A percentile compares a stretch with the other conserved stretches of the same genome.
Conservation (phyloP, 2,888 invertebrate species). For the Erpobdella octoculata region DNA sequence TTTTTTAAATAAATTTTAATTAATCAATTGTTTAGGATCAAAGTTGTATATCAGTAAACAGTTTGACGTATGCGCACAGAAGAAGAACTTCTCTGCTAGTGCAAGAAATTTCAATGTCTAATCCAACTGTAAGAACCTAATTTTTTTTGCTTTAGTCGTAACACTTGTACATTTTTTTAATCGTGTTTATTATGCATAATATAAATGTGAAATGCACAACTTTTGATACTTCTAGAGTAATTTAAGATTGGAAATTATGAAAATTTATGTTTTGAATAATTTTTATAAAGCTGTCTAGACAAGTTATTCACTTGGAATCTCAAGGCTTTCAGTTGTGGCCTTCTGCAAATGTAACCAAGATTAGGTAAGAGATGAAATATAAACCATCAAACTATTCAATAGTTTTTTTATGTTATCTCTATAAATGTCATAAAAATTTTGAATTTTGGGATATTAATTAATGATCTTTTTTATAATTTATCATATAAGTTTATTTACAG, state of each 20-base stretch:
- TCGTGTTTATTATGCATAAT: too few species aligned
- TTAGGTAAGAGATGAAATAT: not conserved
- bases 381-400: not conserved
- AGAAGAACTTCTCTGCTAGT: conserved; percentile 70
- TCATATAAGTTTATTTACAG: not conserved
- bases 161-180: too few species aligned
- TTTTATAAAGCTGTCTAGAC: too few species aligned
- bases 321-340: not conserved
- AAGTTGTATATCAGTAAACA: conserved; percentile 41
- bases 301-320: not conserved
- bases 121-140: conserved; percentile 59
- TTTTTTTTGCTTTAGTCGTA: too few species aligned
- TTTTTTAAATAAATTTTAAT: not conserved
- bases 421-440: not conserved
- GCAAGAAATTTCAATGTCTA: conserved; percentile 70
- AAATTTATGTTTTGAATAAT: too few species aligned
- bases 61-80: conserved; percentile 65
- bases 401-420: not conserved
- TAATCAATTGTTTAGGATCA: conserved; percentile 27
- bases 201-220: too few species aligned
- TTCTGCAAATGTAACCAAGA: not conserved
- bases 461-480: not conserved
- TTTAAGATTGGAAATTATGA: too few species aligned
- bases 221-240: too few species aligned
- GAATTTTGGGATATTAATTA: too few species aligned